Conservation (phyloP, 2,797 vertebrate species). For the Coccyzus lansbergi region DNA sequence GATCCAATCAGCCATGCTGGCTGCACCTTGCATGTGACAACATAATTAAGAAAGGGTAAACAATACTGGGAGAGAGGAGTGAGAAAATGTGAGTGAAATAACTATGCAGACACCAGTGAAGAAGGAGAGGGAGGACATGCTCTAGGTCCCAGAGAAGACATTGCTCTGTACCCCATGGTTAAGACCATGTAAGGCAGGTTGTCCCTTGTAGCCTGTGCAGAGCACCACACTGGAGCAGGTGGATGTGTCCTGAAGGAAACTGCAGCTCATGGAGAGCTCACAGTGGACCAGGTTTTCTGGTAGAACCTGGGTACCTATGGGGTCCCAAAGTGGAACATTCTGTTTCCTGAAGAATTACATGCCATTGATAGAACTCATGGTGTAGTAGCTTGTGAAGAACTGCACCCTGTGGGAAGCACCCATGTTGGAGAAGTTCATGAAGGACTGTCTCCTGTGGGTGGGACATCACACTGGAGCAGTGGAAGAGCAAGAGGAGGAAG, state of each 20-base stretch:
- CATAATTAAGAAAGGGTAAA: neutral
- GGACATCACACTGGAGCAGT: rapidly evolving
- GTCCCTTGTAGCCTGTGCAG: neutral
- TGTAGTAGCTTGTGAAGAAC: neutral
- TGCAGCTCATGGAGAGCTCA: neutral
- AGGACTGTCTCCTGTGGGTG: neutral
- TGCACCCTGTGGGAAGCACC: neutral
- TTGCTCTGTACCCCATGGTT: neutral
- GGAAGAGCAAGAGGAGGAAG: neutral
- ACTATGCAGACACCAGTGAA: neutral
- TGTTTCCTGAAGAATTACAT: neutral
- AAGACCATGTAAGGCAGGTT: neutral
- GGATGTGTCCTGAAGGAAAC: neutral
- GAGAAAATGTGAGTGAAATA: neutral
- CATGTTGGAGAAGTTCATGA: neutral
- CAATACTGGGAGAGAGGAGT: neutral
- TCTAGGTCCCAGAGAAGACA: neutral
- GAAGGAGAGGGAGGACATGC: neutral
- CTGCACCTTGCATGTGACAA: neutral
- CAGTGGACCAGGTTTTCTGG: neutral
- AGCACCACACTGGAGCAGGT: neutral
- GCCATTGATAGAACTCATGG: neutral
- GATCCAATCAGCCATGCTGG: neutral
- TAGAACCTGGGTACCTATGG: neutral
- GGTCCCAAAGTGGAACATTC: no score